Base-by-base conservation (phyloP, 2,888 invertebrate species). In the Morpho helenor region DNA sequence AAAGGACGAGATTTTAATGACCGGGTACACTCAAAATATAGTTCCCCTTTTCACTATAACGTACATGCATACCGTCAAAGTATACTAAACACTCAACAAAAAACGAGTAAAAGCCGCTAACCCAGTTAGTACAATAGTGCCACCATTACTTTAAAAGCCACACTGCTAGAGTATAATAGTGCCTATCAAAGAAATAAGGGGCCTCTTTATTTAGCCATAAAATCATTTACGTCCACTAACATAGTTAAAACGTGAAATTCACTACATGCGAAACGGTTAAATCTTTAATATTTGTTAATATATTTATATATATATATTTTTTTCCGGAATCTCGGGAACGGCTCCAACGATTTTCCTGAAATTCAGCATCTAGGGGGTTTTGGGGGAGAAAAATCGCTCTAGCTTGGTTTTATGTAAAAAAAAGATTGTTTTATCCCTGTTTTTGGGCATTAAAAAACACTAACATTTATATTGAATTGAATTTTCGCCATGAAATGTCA, bases 141-240 rank as follows among this genome's bases (percentile, higher is more conserved):
- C 61, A 53, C 63, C 61, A 64, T 65, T 65, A 63, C 61, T 62
- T 64, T 64, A 62, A 60, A 62, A 64, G 62, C 64, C 64, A 60
- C 56, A 58, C 60, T 56, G 62, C 56, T 57, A 59, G 64, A 62
- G 56, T 60, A 64, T 64, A 64, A 64, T 64, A 60, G 64, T 56
- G 56, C 55, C 62, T 58, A 64, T 58, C 60, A 62, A 62, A 62
- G 62, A 62, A 62, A 56, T 59, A 57, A 50, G 50, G 54, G 56
- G 62, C 48, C 62, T 54, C 62, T 54, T 58, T 51, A 57, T 62
- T 56, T 58, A 52, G 52, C 46, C 52, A 52, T 59, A 48, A 60
- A 62, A 60, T 62, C 60, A 53, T 64, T 62, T 55, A 48, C 57
- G 59, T 56, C 56, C 56, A 60, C 62, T 60, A 64, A 62, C 64